Evolutionary conservation across 2,113 vertebrate species (phyloP).

Genomic region (Rousettus leschenaultii): DNA sequence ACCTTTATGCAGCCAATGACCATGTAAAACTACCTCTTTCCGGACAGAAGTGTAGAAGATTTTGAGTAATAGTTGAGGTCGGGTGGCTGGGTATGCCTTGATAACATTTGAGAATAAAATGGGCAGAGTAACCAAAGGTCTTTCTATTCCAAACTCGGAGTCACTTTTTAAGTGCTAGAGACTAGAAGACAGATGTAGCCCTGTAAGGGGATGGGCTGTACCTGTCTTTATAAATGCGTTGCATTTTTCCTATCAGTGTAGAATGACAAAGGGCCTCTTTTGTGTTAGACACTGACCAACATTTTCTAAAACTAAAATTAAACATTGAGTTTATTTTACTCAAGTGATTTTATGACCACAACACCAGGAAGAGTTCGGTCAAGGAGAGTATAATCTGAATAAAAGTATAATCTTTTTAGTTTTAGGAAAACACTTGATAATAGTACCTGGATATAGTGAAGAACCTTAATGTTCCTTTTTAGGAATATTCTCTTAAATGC

Average conservation of each 20-base stretch:
- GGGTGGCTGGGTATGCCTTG: neutral
- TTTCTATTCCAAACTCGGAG: constrained; percentile 31
- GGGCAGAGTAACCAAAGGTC: neutral
- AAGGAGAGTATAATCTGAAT: neutral
- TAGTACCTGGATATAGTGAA: neutral
- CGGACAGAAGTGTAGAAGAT: neutral
- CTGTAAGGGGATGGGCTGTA: neutral
- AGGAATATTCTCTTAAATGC: neutral
- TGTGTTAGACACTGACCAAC: neutral
- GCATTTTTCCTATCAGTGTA: neutral
- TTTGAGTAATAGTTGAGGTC: neutral
- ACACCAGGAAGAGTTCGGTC: neutral
- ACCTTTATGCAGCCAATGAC: neutral
- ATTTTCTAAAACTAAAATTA: no score
- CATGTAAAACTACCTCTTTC: neutral
- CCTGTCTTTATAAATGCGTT: neutral
- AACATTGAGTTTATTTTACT: neutral
- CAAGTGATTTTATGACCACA: neutral
- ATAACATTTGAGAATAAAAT: neutral
- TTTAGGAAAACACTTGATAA: neutral
- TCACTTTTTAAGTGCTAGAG: neutral
- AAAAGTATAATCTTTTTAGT: neutral
- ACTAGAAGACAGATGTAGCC: neutral
- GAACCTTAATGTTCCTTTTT: neutral
- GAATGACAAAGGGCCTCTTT: neutral